Evolutionary conservation across 2,113 vertebrate genomes (phyloP), one percentile per base, ranked within the genome.

Genomic region (Oxyura jamaicensis): DNA sequence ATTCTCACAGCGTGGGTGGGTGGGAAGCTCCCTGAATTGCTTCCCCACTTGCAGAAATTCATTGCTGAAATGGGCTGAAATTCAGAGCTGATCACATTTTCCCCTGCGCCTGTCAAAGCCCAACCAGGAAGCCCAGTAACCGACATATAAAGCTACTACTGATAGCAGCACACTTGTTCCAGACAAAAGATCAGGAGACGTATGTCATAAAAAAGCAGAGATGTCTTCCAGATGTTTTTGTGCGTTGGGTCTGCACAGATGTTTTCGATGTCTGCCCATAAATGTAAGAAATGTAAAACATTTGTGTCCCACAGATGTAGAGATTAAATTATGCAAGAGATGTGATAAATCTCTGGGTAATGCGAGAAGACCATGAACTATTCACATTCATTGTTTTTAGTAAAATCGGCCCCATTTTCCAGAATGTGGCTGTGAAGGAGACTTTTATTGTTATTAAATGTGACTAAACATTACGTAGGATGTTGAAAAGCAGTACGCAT

Each of bases 251-350:
- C 96, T 97, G 97, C 97, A 98, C 98, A 98, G 98, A 98, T 98
- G 98, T 98, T 98, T 98, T 97, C 77, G 80, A 97, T 98, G 98
- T 98, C 97, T 98, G 97, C 97, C 97, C 96, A 96, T 98, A 98
- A 98, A 98, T 98, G 98, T 88, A 97, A 97, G 97, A 98, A 98
- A 98, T 98, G 96, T 97, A 97, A 98, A 98, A 98, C 98, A 98
- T 97, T 98, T 98, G 98, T 98, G 97, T 97, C 97, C 96, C 96
- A 97, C 97, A 98, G 97, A 98, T 98, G 97, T 91, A 97, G 97
- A 98, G 97, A 98, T 98, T 98, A 97, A 98, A 97, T 98, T 98
- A 97, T 97, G 97, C 96, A 98, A 96, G 89, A 95, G 96, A 97
- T 98, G 97, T 97, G 98, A 98, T 98, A 98, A 98, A 98, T 98